These are phyloP conservation scores for Zapornia atra DNA, from an alignment of 2,113 vertebrate species.

Conservation along the genomic window DNA sequence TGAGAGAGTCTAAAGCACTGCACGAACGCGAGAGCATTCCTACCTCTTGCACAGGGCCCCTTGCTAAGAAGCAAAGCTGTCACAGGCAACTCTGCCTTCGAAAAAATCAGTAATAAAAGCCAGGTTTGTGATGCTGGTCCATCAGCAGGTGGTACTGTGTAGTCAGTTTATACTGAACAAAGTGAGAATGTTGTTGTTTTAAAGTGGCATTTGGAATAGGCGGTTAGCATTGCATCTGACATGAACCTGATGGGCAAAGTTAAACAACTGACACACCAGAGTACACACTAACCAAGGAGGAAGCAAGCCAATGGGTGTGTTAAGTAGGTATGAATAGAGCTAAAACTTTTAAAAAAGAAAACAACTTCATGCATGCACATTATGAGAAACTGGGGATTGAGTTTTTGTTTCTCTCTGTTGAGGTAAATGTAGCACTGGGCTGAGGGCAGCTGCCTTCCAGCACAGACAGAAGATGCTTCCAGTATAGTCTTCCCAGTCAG, in stretches of 20 bases:
- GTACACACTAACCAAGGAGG: neutral
- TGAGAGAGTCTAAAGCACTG: constrained; percentile 15
- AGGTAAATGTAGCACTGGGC: neutral
- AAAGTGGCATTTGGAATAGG: neutral
- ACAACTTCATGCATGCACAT: neutral
- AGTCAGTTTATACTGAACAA: constrained; percentile 42
- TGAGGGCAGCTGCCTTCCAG: neutral
- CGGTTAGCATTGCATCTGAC: neutral
- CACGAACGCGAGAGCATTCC: neutral
- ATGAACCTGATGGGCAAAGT: neutral
- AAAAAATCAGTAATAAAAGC: constrained; percentile 29
- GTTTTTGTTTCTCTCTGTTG: neutral
- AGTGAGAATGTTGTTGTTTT: neutral
- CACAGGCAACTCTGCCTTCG: neutral
- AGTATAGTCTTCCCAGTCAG: neutral
- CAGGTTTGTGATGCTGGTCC: constrained; percentile 53
- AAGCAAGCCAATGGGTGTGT: neutral
- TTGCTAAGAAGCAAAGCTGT: constrained; percentile 10
- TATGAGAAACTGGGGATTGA: neutral
- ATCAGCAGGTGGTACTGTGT: constrained; percentile 71
- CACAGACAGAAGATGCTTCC: neutral
- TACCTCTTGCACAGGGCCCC: neutral
- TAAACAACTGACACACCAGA: neutral
- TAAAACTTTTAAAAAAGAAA: neutral
- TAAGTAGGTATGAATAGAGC: neutral